Evolutionary conservation across 2,113 vertebrate genomes (phyloP).

Genomic region (Craseonycteris thonglongyai): DNA sequence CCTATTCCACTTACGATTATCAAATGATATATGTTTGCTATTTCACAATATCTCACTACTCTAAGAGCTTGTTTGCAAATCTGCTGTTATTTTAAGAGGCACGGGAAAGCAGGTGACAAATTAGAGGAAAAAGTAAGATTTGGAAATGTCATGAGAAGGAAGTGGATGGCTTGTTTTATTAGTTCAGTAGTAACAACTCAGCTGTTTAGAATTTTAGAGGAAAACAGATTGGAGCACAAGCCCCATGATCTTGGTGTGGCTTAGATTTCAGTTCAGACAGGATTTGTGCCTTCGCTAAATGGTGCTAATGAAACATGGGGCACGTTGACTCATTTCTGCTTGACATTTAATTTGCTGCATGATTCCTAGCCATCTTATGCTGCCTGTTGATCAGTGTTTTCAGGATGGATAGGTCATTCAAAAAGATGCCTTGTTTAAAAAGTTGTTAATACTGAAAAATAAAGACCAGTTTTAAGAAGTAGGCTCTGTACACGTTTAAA

Average conservation of each 20-base stretch:
- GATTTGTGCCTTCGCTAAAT: neutral
- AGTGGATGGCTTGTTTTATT: neutral
- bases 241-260: neutral
- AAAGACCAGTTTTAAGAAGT: neutral
- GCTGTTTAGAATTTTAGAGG: neutral
- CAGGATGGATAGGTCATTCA: neutral
- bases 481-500: neutral
- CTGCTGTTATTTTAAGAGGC: neutral
- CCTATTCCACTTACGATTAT: neutral
- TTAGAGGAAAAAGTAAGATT: neutral
- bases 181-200: neutral
- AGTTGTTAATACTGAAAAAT: neutral
- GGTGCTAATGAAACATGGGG: conserved; percentile 48
- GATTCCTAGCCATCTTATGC: neutral
- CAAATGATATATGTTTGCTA: neutral
- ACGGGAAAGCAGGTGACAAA: neutral
- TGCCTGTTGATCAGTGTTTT: neutral
- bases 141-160: neutral
- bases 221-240: neutral
- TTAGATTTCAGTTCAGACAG: conserved; percentile 34
- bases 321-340: neutral
- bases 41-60: neutral
- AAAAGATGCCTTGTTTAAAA: neutral
- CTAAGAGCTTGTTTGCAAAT: neutral
- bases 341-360: conserved; percentile 28